These are phyloP conservation scores for Aix galericulata DNA, from an alignment of 2,113 vertebrate genomes.

Conservation along the genomic window DNA sequence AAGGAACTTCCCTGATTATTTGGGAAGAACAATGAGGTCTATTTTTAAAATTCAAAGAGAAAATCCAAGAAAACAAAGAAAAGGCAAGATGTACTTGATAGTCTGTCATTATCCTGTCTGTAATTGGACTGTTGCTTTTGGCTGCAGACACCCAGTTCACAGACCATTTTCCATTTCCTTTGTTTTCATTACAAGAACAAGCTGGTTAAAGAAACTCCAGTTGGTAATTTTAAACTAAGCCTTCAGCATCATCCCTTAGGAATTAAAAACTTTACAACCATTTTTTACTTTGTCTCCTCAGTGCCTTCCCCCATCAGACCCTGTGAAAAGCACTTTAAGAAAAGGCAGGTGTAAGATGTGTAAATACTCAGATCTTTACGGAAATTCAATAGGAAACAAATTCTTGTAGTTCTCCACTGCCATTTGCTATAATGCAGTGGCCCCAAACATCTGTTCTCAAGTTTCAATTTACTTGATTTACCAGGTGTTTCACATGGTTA, in stretches of 20 bases:
- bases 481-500: constrained; percentile 66
- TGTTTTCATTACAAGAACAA: constrained; percentile 57
- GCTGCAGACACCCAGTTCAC: constrained; percentile 56
- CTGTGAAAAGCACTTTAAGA: constrained; percentile 58
- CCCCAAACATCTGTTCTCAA: constrained; percentile 55
- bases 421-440: constrained; percentile 39
- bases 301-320: neutral
- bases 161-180: constrained; percentile 64
- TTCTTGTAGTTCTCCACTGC: constrained; percentile 7
- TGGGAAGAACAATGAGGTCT: constrained; percentile 35
- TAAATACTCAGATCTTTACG: constrained; percentile 51
- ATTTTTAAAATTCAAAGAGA: constrained; percentile 52
- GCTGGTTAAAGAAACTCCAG: constrained; percentile 45
- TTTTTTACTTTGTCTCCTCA: neutral
- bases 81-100: constrained; percentile 53
- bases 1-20: constrained; percentile 37
- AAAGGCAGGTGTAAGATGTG: constrained; percentile 58
- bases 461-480: constrained; percentile 48
- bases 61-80: constrained; percentile 58
- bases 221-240: constrained; percentile 27
- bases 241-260: constrained; percentile 13
- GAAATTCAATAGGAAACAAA: constrained; percentile 44
- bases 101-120: constrained; percentile 19
- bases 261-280: constrained; percentile 29
- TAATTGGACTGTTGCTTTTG: constrained; percentile 60